Base-by-base conservation (phyloP, 2,797 vertebrate genomes). In the Antrozous pallidus region DNA sequence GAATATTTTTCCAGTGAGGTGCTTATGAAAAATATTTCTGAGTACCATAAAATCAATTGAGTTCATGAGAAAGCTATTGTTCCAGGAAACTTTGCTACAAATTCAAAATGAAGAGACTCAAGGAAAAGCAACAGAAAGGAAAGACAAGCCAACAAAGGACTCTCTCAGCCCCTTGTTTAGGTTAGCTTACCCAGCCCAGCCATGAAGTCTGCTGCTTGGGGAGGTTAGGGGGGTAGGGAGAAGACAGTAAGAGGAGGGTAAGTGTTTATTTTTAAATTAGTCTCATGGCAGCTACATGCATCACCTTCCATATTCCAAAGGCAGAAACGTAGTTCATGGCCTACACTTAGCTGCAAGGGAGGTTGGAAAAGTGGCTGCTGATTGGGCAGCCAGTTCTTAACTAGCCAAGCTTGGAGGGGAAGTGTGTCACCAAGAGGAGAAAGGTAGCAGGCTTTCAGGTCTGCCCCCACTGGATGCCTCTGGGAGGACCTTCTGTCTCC, bases 1-100 rank as follows among this genome's bases (percentile, higher is more conserved):
- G 88, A 92, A 90, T 93, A 80, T 47, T 91, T 94, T 90, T 92
- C 86, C 92, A 56, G 1, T 83, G 92, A 95, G 92, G 70, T 45
- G 71, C 89, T 83, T 40, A 38, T 22, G 79, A 90, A 73, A 91
- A 91, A 33, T 36, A 71, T 51, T 42, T 95, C 95, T 42, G 78
- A 91, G 81, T 5, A 93, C 94, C 81, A 24, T 86, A 94, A 92
- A 96, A 95, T 67, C 80, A 61, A 75, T 38, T 74, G 58, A 5
- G 38, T 63, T 75, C 61, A 22, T 38, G 63, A 82, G 61, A 82
- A 70, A 85, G 67, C 42, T 42, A 12, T 79, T 83, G 58, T 70
- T 90, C 47, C 84, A 58, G 54, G 77, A 70, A 85, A 71, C 65
- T 67, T 63, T 56, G 28, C 73, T 74, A 69, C n/a, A 80, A 36